These are phyloP conservation scores for Anastrepha obliqua DNA, from an alignment of 1,140 invertebrate genomes.

Conservation along the genomic window DNA sequence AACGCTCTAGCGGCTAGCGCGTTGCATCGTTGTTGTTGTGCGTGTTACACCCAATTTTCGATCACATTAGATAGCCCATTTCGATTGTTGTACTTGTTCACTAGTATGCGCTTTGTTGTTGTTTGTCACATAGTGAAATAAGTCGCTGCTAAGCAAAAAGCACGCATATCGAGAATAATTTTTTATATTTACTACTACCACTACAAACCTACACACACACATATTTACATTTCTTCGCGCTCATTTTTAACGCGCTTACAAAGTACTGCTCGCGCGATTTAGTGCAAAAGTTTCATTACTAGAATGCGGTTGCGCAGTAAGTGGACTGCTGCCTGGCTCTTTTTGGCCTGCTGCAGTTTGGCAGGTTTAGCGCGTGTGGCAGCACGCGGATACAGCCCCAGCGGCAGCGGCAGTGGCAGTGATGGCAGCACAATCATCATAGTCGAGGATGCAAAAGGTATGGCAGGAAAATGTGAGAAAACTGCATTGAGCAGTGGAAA, in stretches of 20 bases:
- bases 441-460: constrained; percentile 74
- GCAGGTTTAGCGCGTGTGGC: neutral
- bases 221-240: neutral
- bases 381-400: constrained; percentile 24
- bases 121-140: neutral
- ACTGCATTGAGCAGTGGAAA: neutral
- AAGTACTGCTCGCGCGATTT: neutral
- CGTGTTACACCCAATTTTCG: constrained; percentile 30
- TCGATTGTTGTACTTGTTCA: neutral
- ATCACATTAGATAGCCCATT: constrained; percentile 3
- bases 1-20: too few relatives aligned
- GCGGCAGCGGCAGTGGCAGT: constrained; percentile 51
- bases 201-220: neutral
- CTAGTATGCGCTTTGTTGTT: neutral
- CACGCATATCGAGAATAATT: neutral
- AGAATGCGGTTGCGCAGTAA: constrained; percentile 54
- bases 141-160: constrained; percentile 22
- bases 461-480: neutral
- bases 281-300: constrained; percentile 1
- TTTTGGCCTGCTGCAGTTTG: constrained; percentile 20
- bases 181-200: neutral
- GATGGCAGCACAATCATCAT: constrained; percentile 71
- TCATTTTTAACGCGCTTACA: neutral
- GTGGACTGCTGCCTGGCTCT: neutral
- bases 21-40: neutral